Evolutionary conservation across 2,888 invertebrate genomes (phyloP).

Genomic region (Pammene fasciana): DNA sequence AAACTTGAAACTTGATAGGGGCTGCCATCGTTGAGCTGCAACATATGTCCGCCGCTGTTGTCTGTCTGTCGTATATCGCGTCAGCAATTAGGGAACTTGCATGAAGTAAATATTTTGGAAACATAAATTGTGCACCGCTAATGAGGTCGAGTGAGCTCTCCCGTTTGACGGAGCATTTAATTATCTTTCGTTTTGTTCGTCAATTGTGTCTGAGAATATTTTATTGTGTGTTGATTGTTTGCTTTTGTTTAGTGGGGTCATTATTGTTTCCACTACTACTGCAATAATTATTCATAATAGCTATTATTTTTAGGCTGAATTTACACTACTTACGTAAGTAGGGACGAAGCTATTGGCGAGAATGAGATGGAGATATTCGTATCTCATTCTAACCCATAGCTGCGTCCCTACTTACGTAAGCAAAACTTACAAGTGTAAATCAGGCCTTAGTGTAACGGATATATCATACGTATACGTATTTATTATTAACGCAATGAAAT

Average conservation of each 20-base stretch:
- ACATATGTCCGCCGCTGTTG: slow-evolving; percentile 1
- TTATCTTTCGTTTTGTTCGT: slow-evolving; percentile 24
- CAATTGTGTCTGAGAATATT: slow-evolving; percentile 2
- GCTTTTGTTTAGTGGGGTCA: neutral
- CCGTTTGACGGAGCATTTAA: slow-evolving; percentile 29
- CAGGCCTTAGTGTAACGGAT: too few species aligned
- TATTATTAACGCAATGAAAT: too few species aligned
- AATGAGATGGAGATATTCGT: too few species aligned
- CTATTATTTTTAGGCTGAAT: too few species aligned
- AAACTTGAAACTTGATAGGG: too few species aligned
- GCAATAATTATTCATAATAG: too few species aligned
- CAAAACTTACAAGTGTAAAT: too few species aligned
- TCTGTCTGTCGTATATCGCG: slow-evolving; percentile 12
- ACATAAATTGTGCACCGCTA: slow-evolving; percentile 41
- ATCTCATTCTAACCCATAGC: too few species aligned
- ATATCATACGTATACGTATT: too few species aligned
- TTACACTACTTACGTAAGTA: too few species aligned
- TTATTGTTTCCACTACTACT: neutral
- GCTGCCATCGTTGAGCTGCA: neutral
- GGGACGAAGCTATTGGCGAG: too few species aligned
- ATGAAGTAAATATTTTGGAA: slow-evolving; percentile 41
- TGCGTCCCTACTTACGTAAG: too few species aligned
- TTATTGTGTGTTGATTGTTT: slow-evolving; percentile 4
- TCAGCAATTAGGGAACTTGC: slow-evolving; percentile 32
- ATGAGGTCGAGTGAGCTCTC: slow-evolving; percentile 35